Conservation (phyloP, 2,888 invertebrate genomes). For the Masnerella sp. region DNA sequence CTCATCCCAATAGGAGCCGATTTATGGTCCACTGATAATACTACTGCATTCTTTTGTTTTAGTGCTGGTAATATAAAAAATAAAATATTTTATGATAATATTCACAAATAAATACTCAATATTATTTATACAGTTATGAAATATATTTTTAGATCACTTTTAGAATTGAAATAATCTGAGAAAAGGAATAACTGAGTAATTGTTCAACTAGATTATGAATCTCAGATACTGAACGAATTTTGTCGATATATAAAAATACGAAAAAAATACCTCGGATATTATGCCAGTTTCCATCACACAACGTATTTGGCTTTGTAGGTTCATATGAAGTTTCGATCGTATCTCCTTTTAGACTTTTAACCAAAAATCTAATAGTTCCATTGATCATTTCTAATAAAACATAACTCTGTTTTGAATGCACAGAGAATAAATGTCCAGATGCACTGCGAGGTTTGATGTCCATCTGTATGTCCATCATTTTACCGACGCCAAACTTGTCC, state of each 20-base stretch:
- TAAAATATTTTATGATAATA: conserved; percentile 1
- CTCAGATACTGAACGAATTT: too few species aligned
- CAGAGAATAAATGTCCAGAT: conserved; percentile 91
- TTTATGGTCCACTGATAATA: conserved; percentile 90
- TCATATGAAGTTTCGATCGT: conserved; percentile 85
- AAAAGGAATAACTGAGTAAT: too few species aligned
- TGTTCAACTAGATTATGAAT: too few species aligned
- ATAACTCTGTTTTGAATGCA: conserved; percentile 86
- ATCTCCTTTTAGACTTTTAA: conserved; percentile 90
- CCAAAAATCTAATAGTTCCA: conserved; percentile 89
- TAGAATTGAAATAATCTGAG: too few species aligned
- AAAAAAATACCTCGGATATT: conserved; percentile 83
- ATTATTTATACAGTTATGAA: not conserved
- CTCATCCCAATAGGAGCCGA: conserved; percentile 87
- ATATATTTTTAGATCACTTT: too few species aligned
- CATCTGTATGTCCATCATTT: conserved; percentile 87
- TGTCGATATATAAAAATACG: not conserved
- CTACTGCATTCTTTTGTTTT: conserved; percentile 94
- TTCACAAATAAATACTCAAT: not conserved
- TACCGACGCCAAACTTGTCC: conserved; percentile 81
- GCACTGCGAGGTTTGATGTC: conserved; percentile 91
- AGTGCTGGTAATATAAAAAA: conserved; percentile 80
- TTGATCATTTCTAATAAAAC: conserved; percentile 92
- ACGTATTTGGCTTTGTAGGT: conserved; percentile 82
- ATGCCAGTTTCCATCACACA: conserved; percentile 98